Conservation (phyloP, 2,113 vertebrate species). For the Promerops cafer region DNA sequence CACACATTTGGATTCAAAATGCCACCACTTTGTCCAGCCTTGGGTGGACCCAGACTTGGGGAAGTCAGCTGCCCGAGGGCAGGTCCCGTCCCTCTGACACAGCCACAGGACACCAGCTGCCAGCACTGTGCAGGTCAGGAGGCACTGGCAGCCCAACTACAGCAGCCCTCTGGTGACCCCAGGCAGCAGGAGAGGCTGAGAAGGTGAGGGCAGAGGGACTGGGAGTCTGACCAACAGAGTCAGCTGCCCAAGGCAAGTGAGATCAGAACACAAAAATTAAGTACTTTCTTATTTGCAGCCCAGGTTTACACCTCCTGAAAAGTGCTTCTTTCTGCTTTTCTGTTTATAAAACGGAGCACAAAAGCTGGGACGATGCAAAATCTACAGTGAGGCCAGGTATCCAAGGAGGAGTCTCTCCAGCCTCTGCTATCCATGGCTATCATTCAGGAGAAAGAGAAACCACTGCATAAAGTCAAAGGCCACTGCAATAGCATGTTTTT, state of each 20-base stretch:
- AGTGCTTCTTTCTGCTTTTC: background rate
- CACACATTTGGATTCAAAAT: background rate
- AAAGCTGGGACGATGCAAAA: background rate
- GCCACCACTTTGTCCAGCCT: accelerated
- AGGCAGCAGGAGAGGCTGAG: background rate
- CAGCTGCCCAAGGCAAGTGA: background rate
- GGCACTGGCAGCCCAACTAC: accelerated
- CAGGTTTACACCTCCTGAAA: background rate
- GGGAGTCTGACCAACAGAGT: background rate
- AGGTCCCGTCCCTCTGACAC: background rate
- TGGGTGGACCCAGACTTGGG: background rate
- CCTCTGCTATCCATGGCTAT: background rate
- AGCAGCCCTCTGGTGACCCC: accelerated
- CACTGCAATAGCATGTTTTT: background rate
- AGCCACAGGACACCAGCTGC: background rate
- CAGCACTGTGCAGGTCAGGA: accelerated
- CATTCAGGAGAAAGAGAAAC: background rate
- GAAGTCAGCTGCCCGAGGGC: accelerated
- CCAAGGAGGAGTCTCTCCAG: background rate
- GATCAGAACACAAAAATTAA: background rate
- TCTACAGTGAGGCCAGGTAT: background rate
- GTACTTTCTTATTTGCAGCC: background rate
- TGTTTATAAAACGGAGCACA: background rate
- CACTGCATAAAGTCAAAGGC: background rate
- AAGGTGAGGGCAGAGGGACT: background rate